These are phyloP conservation scores for Garrulus glandarius DNA, from an alignment of 2,797 vertebrate genomes.

Conservation along the genomic window DNA sequence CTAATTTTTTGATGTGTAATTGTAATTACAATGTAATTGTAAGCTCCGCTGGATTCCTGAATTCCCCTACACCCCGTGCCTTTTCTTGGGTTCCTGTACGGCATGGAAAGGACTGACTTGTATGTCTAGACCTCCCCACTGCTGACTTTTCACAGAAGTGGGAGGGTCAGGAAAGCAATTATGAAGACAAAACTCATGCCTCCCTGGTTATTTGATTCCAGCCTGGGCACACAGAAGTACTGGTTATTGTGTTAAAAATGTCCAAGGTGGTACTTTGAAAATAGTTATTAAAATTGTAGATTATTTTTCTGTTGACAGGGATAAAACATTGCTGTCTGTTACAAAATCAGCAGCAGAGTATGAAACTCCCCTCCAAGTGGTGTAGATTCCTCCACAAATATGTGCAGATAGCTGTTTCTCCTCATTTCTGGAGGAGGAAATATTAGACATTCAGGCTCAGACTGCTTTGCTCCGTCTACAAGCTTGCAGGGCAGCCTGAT, in stretches of 20 bases:
- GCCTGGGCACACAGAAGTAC: accelerated
- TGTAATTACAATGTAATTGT: background rate
- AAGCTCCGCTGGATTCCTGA: background rate
- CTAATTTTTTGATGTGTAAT: background rate
- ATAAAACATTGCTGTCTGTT: background rate
- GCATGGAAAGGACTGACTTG: background rate
- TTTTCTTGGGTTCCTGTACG: background rate
- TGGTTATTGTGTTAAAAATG: background rate
- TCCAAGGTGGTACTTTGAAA: background rate
- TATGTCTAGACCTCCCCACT: background rate
- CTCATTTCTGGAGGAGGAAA: background rate
- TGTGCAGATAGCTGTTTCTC: background rate
- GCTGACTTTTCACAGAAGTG: background rate
- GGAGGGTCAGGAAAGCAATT: background rate
- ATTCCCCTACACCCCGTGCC: background rate
- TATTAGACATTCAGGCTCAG: background rate
- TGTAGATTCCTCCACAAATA: background rate
- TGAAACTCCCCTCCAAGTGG: background rate
- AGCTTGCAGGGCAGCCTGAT: background rate
- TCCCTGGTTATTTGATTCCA: background rate
- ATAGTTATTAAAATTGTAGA: background rate
- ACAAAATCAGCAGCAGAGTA: background rate
- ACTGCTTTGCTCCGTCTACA: background rate
- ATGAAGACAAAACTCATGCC: background rate
- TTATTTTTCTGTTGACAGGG: background rate